Evolutionary conservation across 2,113 vertebrate species (phyloP).

Genomic region (Leucoraja erinaceus): DNA sequence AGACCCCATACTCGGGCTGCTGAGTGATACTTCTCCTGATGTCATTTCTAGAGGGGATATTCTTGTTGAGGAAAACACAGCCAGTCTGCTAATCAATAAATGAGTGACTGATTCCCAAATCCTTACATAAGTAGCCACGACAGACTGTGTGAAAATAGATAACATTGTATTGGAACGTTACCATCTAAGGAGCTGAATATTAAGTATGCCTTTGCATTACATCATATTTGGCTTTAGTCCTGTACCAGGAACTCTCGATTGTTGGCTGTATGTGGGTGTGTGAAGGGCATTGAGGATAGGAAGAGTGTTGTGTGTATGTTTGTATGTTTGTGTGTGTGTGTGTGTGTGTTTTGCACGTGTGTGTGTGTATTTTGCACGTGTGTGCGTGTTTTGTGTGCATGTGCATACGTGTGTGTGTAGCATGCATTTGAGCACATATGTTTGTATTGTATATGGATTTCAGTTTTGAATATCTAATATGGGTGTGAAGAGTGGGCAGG

Average conservation of each 20-base stretch:
- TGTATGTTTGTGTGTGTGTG: neutral
- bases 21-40: neutral
- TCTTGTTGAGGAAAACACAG: neutral
- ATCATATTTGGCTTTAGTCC: conserved; percentile 5
- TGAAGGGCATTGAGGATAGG: neutral
- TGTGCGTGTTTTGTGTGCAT: neutral
- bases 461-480: neutral
- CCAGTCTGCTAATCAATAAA: conserved; percentile 12
- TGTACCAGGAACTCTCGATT: neutral
- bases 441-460: neutral
- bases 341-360: neutral
- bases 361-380: neutral
- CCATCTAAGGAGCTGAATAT: neutral
- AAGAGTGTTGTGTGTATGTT: neutral
- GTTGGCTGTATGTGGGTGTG: neutral
- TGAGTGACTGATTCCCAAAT: conserved; percentile 3
- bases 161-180: conserved; percentile 11
- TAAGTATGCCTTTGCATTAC: neutral
- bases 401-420: neutral
- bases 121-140: neutral
- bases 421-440: too few relatives aligned
- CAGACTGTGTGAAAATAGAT: neutral
- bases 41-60: neutral
- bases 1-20: neutral
- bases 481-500: neutral